Evolutionary conservation across 92 coral and sea anemone genomes (phyloP).

Genomic region (Palythoa heliodiscus): DNA sequence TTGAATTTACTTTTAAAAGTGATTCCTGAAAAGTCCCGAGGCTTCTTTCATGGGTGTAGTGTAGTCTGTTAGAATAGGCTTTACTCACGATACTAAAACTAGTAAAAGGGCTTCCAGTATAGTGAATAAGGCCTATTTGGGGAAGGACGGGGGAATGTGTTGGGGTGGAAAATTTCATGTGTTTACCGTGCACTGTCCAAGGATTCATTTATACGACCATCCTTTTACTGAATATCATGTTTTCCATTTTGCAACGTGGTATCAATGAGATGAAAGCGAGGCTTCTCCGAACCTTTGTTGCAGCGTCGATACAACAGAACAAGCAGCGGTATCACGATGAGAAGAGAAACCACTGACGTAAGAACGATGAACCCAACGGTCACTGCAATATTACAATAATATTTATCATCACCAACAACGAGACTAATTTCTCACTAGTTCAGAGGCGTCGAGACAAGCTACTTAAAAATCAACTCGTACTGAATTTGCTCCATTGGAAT

Average conservation of each 20-base stretch:
- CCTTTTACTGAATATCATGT: neutral
- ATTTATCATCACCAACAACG: neutral
- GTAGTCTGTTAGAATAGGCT: too few relatives aligned
- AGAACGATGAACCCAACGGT: constrained; percentile 1
- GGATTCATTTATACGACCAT: neutral
- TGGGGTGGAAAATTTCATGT: neutral
- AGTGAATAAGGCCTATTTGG: too few relatives aligned
- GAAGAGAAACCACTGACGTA: constrained; percentile 1
- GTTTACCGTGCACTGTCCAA: neutral
- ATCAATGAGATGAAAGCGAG: neutral
- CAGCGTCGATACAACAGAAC: neutral
- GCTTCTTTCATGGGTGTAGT: too few relatives aligned
- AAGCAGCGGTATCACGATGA: neutral
- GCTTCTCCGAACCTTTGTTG: neutral
- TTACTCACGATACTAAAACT: too few relatives aligned
- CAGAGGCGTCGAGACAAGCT: too few relatives aligned
- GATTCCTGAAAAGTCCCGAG: too few relatives aligned
- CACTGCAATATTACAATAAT: constrained; percentile 4
- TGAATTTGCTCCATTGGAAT: too few relatives aligned
- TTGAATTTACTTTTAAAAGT: too few relatives aligned
- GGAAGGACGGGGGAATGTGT: too few relatives aligned
- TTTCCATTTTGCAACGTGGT: constrained; percentile 4
- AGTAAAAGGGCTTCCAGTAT: too few relatives aligned
- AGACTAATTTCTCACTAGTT: too few relatives aligned
- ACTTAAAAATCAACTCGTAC: too few relatives aligned